phyloP scores from a whole-genome alignment of 2,113 vertebrate species.

The Hystrix cristata region DNA sequence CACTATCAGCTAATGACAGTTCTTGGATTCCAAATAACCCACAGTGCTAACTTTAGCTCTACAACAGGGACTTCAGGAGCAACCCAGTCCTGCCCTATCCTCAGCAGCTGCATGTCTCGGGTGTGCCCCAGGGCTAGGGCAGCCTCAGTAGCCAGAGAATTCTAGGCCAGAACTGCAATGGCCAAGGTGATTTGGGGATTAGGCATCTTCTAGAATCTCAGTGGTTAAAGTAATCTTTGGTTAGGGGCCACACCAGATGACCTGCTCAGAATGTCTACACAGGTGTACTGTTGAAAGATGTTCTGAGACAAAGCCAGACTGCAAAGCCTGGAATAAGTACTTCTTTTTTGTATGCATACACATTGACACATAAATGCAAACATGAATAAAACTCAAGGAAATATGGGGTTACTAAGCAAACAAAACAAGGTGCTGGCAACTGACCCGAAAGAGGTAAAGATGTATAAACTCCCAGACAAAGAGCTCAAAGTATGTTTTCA shows the following conservation, averaged over 20 bases:
- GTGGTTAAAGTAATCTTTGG: not conserved
- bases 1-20: not conserved
- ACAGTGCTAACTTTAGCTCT: not conserved
- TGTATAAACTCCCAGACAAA: not conserved
- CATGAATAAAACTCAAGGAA: not conserved
- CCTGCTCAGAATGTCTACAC: not conserved
- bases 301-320: not conserved
- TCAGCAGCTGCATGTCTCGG: not conserved
- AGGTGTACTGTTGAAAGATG: not conserved
- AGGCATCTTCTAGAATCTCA: not conserved
- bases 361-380: not conserved
- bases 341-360: not conserved
- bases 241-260: not conserved
- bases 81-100: not conserved
- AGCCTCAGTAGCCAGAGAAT: not conserved
- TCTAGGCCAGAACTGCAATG: not conserved
- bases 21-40: not conserved
- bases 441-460: not conserved
- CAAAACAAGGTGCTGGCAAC: not conserved
- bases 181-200: not conserved
- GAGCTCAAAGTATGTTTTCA: not conserved
- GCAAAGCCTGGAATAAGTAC: not conserved
- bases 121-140: not conserved
- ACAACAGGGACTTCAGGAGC: not conserved
- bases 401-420: not conserved